Conservation (phyloP, 1,140 invertebrate species). For the Phenacoccus solenopsis region DNA sequence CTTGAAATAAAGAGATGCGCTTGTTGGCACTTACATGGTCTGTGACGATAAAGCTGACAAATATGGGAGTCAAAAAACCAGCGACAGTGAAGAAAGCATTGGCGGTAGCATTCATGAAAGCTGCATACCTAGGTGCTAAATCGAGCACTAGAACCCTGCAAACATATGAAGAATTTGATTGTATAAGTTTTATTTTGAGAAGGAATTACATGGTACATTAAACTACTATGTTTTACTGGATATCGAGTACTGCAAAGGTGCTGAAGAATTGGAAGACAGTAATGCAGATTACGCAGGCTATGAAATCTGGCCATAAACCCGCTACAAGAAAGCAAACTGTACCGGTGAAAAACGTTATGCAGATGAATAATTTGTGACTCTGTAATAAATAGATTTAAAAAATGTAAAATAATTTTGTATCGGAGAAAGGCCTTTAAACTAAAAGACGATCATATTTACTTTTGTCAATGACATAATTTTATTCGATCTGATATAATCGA, state of each 20-base stretch:
- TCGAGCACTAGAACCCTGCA: conserved; percentile 22
- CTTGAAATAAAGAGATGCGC: too few species aligned
- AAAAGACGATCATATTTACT: too few species aligned
- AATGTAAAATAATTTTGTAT: too few species aligned
- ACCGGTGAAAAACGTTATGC: background rate
- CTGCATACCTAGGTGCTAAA: background rate
- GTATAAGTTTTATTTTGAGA: too few species aligned
- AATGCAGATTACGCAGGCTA: background rate
- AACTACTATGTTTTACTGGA: too few species aligned
- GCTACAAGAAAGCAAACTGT: background rate
- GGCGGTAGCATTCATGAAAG: background rate
- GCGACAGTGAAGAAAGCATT: background rate
- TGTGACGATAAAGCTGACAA: background rate
- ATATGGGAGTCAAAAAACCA: background rate
- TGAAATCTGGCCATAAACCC: background rate
- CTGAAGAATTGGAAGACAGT: background rate
- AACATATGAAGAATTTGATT: too few species aligned
- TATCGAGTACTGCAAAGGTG: background rate
- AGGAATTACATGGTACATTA: too few species aligned
- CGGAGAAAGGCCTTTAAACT: too few species aligned
- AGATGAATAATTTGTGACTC: background rate
- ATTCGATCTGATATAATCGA: background rate
- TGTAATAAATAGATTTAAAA: background rate
- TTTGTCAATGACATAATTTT: background rate
- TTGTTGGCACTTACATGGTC: background rate